Conservation (phyloP, 2,888 invertebrate genomes). For the Melipona beecheii region DNA sequence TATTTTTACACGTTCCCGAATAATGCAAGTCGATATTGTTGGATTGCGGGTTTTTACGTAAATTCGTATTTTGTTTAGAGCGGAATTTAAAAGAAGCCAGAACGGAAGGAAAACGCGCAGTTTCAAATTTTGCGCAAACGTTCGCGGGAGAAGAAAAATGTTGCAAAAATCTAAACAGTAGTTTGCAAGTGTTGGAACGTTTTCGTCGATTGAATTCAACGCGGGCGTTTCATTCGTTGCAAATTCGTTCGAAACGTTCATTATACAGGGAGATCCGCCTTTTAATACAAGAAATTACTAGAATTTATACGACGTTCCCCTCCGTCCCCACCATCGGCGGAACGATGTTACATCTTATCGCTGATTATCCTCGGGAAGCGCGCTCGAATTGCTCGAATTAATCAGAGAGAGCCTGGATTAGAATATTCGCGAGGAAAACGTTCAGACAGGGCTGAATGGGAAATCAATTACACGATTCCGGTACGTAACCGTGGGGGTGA, state of each 20-base stretch:
- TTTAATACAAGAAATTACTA: neutral
- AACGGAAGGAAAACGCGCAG: too few relatives aligned
- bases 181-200: too few relatives aligned
- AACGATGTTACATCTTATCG: constrained; percentile 7
- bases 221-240: neutral
- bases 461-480: constrained; percentile 14
- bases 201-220: neutral
- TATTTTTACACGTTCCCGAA: too few relatives aligned
- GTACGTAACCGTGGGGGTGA: too few relatives aligned
- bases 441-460: constrained; percentile 6
- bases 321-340: too few relatives aligned
- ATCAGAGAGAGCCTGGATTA: neutral
- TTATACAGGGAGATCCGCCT: neutral
- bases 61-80: too few relatives aligned
- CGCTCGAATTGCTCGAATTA: constrained; percentile 8
- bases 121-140: too few relatives aligned
- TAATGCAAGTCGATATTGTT: too few relatives aligned
- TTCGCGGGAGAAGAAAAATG: neutral
- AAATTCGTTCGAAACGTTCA: neutral
- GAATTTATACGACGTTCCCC: constrained; percentile 5
- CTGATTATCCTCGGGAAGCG: neutral
- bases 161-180: neutral
- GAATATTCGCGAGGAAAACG: constrained; percentile 3
- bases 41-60: too few relatives aligned
- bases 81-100: too few relatives aligned